These are phyloP conservation scores for Semaprochilodus insignis DNA, from an alignment of 2,797 vertebrate genomes.

Conservation along the genomic window DNA sequence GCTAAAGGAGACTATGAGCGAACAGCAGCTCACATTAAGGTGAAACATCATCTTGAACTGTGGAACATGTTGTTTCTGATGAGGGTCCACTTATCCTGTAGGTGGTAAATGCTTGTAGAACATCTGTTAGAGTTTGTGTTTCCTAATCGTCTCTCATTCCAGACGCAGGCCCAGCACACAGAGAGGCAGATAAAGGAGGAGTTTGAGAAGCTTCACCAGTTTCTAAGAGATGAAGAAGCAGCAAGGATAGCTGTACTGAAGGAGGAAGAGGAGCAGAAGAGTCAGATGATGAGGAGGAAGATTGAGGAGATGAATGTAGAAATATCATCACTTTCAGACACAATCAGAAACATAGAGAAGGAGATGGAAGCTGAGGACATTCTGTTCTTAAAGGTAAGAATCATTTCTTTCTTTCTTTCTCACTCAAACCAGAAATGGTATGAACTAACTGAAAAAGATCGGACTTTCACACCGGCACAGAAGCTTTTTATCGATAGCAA, in stretches of 20 bases:
- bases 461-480: too few relatives aligned
- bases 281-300: conserved; percentile 13
- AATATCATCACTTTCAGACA: conserved; percentile 16
- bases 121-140: background rate
- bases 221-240: conserved; percentile 16
- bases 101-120: too few relatives aligned
- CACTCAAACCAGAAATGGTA: too few relatives aligned
- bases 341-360: conserved; percentile 18
- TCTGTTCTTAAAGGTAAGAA: background rate
- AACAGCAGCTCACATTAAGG: background rate
- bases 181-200: conserved; percentile 7
- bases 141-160: background rate
- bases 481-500: too few relatives aligned
- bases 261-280: conserved; percentile 31
- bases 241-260: background rate
- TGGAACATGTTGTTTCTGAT: background rate
- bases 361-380: background rate
- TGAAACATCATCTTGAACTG: background rate
- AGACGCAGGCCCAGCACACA: conserved; percentile 22
- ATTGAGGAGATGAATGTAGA: conserved; percentile 23
- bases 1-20: too few relatives aligned
- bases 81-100: too few relatives aligned
- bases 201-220: conserved; percentile 21
- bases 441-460: too few relatives aligned
- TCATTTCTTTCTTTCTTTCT: background rate